Evolutionary conservation across 2,113 vertebrate species (phyloP), one percentile per base, ranked within the genome.

Genomic region (Apus apus): DNA sequence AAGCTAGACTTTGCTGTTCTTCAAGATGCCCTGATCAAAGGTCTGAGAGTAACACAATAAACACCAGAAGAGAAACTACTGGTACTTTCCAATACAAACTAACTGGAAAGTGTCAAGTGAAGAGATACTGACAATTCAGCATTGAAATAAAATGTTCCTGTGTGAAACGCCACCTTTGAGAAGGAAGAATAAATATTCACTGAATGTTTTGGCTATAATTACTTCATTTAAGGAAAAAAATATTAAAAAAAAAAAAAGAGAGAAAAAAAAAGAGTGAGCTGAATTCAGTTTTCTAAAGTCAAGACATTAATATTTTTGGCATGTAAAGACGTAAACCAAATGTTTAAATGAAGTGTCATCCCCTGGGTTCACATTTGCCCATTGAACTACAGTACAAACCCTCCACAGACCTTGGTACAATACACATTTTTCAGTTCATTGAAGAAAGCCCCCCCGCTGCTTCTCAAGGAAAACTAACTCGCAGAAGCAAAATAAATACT

Each of bases 291-390:
- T 82, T 73, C 74, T 85, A 3, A 93, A 95, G 90, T 92, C 54
- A 46, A 90, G 92, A 48, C 86, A 30, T 95, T 78, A 95, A 87
- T 96, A 84, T 94, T 97, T 95, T 93, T 96, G 92, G 90, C 94
- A 87, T 91, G 74, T 65, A 65, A 95, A 92, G 93, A 95, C 75
- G 57, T 91, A 95, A 97, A 93, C 96, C 94, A 92, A 96, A 89
- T 90, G 96, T 95, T 96, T 90, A 93, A 94, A 71, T 87, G 92
- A 96, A 97, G 94, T 66, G 92, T 90, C 93, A 94, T 84, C 83
- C 53, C 91, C 78, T 72, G 62, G 36, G 83, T 82, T 74, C 89
- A 8, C 87, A 46, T 92, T 70, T 96, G 43, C 80, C 81, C 66
- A 61, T 17, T 82, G 95, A 84, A 94, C 86, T 90, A 70, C 25